Conservation (phyloP, 2,797 vertebrate species). For the Pantherophis alleghaniensis region DNA sequence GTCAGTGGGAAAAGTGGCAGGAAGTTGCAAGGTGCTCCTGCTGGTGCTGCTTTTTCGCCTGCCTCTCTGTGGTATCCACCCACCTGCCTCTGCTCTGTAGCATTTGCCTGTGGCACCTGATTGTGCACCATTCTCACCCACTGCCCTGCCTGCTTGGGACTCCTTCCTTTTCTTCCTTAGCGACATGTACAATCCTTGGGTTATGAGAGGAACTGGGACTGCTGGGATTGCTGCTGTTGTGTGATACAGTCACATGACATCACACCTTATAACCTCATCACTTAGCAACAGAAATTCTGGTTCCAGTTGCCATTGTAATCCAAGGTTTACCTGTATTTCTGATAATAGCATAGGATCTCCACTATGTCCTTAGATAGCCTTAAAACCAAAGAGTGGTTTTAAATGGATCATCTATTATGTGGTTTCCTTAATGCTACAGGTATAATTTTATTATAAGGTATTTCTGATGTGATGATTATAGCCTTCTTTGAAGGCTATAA, state of each 20-base stretch:
- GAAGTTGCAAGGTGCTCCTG: not conserved
- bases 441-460: not conserved
- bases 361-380: not conserved
- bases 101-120: not conserved
- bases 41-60: not conserved
- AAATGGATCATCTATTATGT: not conserved
- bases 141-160: not conserved
- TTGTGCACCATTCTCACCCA: not conserved
- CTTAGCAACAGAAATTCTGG: not conserved
- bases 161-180: not conserved
- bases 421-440: not conserved
- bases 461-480: not conserved
- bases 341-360: not conserved
- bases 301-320: not conserved
- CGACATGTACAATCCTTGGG: not conserved
- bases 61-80: not conserved
- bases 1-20: not conserved
- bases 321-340: not conserved
- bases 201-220: not conserved
- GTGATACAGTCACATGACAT: not conserved
- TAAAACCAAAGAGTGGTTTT: not conserved
- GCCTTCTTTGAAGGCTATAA: not conserved
- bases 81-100: not conserved
- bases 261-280: not conserved
- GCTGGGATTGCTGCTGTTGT: not conserved